These are phyloP conservation scores for Taurulus bubalis DNA, from an alignment of 2,113 vertebrate species.

Conservation along the genomic window DNA sequence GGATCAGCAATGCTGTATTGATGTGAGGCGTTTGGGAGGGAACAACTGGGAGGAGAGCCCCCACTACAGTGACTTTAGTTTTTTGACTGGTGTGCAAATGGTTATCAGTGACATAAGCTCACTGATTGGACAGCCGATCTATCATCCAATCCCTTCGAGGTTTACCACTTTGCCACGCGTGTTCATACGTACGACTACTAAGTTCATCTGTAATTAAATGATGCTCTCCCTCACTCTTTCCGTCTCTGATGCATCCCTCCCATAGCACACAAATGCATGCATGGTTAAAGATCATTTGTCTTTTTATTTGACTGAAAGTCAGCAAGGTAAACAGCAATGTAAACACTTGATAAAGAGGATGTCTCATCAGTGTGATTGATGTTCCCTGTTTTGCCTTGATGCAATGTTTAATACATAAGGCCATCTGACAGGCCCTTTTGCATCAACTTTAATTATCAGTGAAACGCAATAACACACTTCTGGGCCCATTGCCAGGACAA, in stretches of 20 bases:
- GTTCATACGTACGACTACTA: slow-evolving; percentile 34
- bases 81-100: slow-evolving; percentile 22
- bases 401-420: slow-evolving; percentile 62
- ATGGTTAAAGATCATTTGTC: slow-evolving; percentile 44
- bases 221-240: slow-evolving; percentile 3
- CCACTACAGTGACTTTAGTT: not conserved
- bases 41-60: slow-evolving; percentile 19
- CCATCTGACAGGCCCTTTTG: slow-evolving; percentile 48
- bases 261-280: slow-evolving; percentile 22
- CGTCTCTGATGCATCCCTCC: slow-evolving; percentile 19
- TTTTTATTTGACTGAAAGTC: slow-evolving; percentile 60
- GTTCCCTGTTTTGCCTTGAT: slow-evolving; percentile 36
- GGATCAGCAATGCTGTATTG: slow-evolving; percentile 54
- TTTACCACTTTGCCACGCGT: slow-evolving; percentile 29
- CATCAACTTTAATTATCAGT: slow-evolving; percentile 61
- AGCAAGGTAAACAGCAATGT: slow-evolving; percentile 59
- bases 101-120: slow-evolving; percentile 21
- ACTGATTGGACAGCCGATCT: slow-evolving; percentile 33
- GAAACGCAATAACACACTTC: slow-evolving; percentile 43
- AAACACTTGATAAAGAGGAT: slow-evolving; percentile 59
- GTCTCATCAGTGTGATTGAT: slow-evolving; percentile 61
- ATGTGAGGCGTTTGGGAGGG: slow-evolving; percentile 26
- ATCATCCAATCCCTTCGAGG: slow-evolving; percentile 41
- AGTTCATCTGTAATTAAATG: slow-evolving; percentile 46
- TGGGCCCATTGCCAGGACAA: slow-evolving; percentile 39